A percentile compares a stretch with the other conserved stretches of the same genome.
phyloP scores from a whole-genome alignment of 2,797 vertebrate genomes.

The Lophotriccus pileatus region DNA sequence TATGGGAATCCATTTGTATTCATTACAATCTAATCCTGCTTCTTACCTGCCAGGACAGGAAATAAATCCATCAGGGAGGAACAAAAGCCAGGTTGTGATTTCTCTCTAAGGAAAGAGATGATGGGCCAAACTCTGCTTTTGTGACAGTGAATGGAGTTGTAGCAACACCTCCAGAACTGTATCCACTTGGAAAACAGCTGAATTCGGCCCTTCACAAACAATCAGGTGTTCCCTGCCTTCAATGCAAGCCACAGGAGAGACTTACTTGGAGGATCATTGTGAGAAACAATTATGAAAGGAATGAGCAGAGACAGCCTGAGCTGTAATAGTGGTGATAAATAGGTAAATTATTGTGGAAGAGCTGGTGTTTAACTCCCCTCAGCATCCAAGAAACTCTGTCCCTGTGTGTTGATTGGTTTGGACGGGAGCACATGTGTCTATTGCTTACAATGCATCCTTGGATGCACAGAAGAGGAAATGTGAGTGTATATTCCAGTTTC shows the following conservation, averaged over 20 bases:
- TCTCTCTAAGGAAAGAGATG: background rate
- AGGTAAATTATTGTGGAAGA: background rate
- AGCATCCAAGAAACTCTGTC: background rate
- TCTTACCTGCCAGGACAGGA: background rate
- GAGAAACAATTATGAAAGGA: background rate
- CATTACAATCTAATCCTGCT: background rate
- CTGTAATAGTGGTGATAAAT: background rate
- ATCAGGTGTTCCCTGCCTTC: background rate
- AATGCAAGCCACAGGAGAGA: background rate
- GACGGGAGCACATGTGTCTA: background rate
- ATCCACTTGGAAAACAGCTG: background rate
- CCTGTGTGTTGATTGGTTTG: background rate
- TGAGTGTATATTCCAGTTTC: background rate
- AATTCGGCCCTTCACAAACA: background rate
- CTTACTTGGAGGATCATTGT: background rate
- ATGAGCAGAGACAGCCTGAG: background rate
- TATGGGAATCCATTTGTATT: background rate
- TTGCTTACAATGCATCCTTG: background rate
- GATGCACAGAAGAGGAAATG: background rate
- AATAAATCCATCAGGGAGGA: background rate
- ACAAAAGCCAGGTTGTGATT: background rate
- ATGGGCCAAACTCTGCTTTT: background rate
- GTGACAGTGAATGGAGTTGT: background rate
- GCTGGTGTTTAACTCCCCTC: background rate
- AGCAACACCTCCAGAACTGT: background rate